A percentile compares a stretch with the other conserved stretches of the same genome.
phyloP scores from a whole-genome alignment of 1,140 invertebrate species.

The Venturia canescens region DNA sequence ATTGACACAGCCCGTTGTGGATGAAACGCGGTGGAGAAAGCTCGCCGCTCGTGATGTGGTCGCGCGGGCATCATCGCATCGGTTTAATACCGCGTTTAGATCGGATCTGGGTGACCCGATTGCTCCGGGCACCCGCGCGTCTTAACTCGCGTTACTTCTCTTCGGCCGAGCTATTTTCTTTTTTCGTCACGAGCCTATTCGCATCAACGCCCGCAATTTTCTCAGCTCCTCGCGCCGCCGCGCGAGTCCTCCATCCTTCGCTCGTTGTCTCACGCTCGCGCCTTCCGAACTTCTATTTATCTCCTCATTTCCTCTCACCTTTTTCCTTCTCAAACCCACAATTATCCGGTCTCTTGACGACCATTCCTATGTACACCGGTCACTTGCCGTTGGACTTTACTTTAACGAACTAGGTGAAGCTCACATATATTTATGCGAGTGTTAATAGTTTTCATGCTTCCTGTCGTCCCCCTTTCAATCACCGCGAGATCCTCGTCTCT shows the following conservation, averaged over 20 bases:
- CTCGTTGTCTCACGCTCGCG: not conserved
- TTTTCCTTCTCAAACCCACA: not conserved
- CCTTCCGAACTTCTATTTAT: not conserved
- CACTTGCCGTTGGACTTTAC: conserved; percentile 9
- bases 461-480: conserved; percentile 9
- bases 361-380: not conserved
- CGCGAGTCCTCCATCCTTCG: too few relatives aligned
- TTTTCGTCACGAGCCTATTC: not conserved
- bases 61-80: not conserved
- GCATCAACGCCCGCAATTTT: conserved; percentile 15
- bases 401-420: not conserved
- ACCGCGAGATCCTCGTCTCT: not conserved
- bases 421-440: not conserved
- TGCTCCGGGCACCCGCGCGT: conserved; percentile 52
- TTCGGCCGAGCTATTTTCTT: not conserved
- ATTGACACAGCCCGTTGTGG: conserved; percentile 9
- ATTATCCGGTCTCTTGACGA: conserved; percentile 6
- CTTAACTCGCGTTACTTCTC: not conserved
- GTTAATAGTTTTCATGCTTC: not conserved
- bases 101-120: conserved; percentile 73
- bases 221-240: not conserved
- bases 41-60: not conserved
- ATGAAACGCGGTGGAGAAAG: conserved; percentile 9
- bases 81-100: not conserved
- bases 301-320: not conserved